A percentile compares a stretch with the other conserved stretches of the same genome.
phyloP scores from a whole-genome alignment of 2,797 vertebrate species.

The Eospalax fontanierii region DNA sequence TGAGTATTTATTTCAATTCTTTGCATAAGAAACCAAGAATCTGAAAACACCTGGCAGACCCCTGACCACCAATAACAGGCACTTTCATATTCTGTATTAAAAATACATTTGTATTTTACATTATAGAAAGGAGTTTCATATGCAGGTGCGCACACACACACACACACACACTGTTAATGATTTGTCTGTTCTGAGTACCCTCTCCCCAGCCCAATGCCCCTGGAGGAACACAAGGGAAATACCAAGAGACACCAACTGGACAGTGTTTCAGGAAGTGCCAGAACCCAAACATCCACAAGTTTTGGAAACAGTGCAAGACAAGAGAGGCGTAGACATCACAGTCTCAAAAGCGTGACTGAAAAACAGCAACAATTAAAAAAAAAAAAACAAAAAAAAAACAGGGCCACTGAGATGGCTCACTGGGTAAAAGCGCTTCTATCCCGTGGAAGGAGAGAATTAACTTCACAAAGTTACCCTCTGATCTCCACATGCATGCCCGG shows the following conservation, averaged over 20 bases:
- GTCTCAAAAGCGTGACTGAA: neutral
- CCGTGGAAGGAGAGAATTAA: too few relatives aligned
- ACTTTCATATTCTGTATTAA: neutral
- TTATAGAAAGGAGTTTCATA: neutral
- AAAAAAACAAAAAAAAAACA: too few relatives aligned
- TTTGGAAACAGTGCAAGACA: neutral
- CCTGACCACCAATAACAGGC: too few relatives aligned
- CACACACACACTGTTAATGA: neutral
- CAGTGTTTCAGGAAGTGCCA: neutral
- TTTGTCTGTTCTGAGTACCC: neutral
- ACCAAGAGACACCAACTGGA: neutral
- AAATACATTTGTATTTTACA: neutral
- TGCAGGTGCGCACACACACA: too few relatives aligned
- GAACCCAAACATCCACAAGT: neutral
- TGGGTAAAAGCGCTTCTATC: too few relatives aligned
- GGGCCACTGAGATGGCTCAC: too few relatives aligned
- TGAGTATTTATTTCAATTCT: too few relatives aligned
- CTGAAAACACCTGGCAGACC: too few relatives aligned
- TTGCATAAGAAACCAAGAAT: too few relatives aligned
- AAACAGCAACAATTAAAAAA: neutral
- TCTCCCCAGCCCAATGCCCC: neutral
- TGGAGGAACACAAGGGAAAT: neutral
- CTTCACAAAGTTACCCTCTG: too few relatives aligned
- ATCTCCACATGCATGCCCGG: neutral
- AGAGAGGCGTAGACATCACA: neutral